Evolutionary conservation across 2,113 vertebrate genomes (phyloP).

Genomic region (Passer domesticus): DNA sequence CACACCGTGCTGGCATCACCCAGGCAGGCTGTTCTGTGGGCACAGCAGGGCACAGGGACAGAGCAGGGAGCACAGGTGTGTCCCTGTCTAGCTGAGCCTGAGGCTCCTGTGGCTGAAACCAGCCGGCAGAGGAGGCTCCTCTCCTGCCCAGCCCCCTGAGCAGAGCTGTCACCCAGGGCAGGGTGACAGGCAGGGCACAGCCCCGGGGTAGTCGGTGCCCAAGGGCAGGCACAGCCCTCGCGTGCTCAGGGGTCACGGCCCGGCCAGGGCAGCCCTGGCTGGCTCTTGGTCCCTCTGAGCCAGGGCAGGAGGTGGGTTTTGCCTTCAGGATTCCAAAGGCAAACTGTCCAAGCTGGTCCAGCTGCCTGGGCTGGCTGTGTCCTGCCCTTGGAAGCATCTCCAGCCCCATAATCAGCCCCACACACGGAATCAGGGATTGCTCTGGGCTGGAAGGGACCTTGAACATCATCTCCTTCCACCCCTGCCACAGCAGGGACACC

Average conservation of each 20-base stretch:
- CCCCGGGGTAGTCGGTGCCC: not conserved
- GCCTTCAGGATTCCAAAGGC: not conserved
- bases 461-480: rapidly evolving
- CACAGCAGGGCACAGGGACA: not conserved
- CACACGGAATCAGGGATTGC: rapidly evolving
- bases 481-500: not conserved
- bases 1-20: not conserved
- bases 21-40: not conserved
- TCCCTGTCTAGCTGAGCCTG: rapidly evolving
- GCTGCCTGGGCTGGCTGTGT: not conserved
- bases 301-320: not conserved
- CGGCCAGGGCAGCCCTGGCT: not conserved
- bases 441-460: not conserved
- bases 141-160: not conserved
- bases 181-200: not conserved
- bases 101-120: not conserved
- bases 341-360: not conserved
- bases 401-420: not conserved
- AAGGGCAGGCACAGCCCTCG: not conserved
- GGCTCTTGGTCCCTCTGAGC: not conserved
- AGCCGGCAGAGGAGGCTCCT: not conserved
- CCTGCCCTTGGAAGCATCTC: not conserved
- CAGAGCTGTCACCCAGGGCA: rapidly evolving
- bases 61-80: not conserved
- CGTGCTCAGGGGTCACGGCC: not conserved